Conservation (phyloP, 2,888 invertebrate species). For the Acrobeloides nanus region DNA sequence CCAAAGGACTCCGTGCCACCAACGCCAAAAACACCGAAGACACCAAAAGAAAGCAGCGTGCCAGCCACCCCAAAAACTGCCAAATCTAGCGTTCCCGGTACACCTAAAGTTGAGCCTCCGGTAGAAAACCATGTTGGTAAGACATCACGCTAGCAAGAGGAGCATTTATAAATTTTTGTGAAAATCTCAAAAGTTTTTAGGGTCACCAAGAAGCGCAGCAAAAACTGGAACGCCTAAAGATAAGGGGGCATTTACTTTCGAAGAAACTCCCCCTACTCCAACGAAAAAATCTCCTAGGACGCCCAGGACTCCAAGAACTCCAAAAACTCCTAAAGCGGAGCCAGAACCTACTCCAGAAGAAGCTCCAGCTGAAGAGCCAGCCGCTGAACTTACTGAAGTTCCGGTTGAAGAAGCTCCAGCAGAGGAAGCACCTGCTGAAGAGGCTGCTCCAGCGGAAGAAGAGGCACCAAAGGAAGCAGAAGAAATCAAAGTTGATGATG, state of each 20-base stretch:
- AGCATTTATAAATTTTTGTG: background rate
- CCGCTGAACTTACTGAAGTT: background rate
- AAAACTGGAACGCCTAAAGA: constrained; percentile 16
- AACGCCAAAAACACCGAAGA: constrained; percentile 15
- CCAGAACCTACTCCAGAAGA: constrained; percentile 16
- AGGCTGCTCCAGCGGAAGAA: constrained; percentile 13
- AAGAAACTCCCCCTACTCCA: constrained; percentile 11
- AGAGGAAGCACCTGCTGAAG: constrained; percentile 13
- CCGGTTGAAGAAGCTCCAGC: constrained; percentile 13
- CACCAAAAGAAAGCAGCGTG: constrained; percentile 14
- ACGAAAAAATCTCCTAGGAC: constrained; percentile 30
- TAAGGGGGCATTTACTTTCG: constrained; percentile 10
- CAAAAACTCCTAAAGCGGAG: constrained; percentile 34
- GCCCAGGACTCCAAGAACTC: constrained; percentile 40
- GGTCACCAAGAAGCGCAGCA: constrained; percentile 1
- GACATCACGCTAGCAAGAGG: background rate
- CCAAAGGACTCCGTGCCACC: constrained; percentile 25
- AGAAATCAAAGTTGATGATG: constrained; percentile 18
- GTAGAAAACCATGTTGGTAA: constrained; percentile 2
- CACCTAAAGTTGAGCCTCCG: constrained; percentile 16
- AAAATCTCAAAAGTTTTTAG: background rate
- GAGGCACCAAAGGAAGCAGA: constrained; percentile 11
- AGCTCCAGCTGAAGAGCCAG: constrained; percentile 13
- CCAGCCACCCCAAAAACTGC: constrained; percentile 23
- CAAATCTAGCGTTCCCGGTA: constrained; percentile 19